A percentile compares a stretch with the other conserved stretches of the same genome.
phyloP scores from a whole-genome alignment of 2,888 invertebrate species.

The Pristionchus maxplancki region DNA sequence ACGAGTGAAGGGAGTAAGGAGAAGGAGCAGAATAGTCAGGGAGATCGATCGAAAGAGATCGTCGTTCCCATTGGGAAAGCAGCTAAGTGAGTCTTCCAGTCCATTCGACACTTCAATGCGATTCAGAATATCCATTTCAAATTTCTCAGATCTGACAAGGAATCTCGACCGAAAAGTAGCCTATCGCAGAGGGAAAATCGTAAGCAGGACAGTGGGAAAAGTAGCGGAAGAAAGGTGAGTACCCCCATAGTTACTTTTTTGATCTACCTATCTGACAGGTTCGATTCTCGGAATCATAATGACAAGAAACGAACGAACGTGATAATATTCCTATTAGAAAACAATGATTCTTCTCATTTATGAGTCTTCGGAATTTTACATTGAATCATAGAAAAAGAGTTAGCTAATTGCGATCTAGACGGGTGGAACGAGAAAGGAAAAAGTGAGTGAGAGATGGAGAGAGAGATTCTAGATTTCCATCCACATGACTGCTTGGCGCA shows the following conservation, averaged over 20 bases:
- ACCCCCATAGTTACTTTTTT: neutral
- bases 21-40: neutral
- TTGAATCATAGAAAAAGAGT: neutral
- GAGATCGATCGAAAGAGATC: neutral
- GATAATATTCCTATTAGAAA: conserved; percentile 27
- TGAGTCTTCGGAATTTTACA: neutral
- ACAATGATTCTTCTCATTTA: conserved; percentile 38
- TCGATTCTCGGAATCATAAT: neutral
- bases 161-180: conserved; percentile 2
- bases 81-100: no score
- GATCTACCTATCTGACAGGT: neutral
- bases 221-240: conserved; percentile 25
- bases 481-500: conserved; percentile 52
- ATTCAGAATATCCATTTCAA: no score
- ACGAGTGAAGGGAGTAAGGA: conserved; percentile 16
- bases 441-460: neutral
- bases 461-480: neutral
- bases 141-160: conserved; percentile 6
- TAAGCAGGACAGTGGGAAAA: conserved; percentile 11
- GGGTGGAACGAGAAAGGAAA: no score
- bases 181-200: conserved; percentile 20
- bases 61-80: conserved; percentile 20
- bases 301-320: conserved; percentile 11
- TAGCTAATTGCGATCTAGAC: no score
- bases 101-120: no score